Evolutionary conservation across 2,888 invertebrate species (phyloP), one percentile per base, ranked within the genome.

Genomic region (Apodemia hepburni): DNA sequence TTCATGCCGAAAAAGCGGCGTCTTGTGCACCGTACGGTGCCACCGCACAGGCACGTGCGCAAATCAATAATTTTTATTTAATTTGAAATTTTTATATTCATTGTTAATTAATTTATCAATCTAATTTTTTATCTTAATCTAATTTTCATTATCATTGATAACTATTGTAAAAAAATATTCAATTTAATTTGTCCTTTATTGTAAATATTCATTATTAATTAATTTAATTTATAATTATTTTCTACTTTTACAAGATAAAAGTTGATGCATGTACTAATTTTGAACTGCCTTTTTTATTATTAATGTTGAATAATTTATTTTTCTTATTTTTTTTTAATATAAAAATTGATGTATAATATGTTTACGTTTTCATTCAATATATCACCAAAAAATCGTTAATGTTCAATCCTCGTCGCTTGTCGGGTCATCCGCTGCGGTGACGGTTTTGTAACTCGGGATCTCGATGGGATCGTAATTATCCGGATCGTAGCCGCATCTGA

Each of bases 401-500:
- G 49, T 49, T 49, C 49, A 49, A 17, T 49, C 49, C 49, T n/a
- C 49, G 49, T 49, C n/a, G 49, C 49, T 49, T 49, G 49, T 49
- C 49, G 49, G 17, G 49, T 58, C 33, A 33, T 17, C 15, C 33
- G 29, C 27, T 58, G 35, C 29, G 35, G 29, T 29, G 58, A 64
- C 49, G 18, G 17, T 49, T 49, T 49, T 49, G 17, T 49, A 49
- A 49, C 49, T 49, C 49, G 49, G 49, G 33, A 33, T 29, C 58
- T 58, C 58, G 58, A 58, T 29, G n/a, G 58, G 58, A 27, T 58
- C 27, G 33, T 29, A 58, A 58, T 29, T 58, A 29, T 33, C 58
- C n/a, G 58, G 58, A 58, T 58, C 58, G 17, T 58, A 58, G n/a
- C 58, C 58, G 33, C 58, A 9, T 58, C 35, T 58, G 58, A 58